phyloP scores from a whole-genome alignment of 1,140 invertebrate genomes.

The Ganaspis sp. region DNA sequence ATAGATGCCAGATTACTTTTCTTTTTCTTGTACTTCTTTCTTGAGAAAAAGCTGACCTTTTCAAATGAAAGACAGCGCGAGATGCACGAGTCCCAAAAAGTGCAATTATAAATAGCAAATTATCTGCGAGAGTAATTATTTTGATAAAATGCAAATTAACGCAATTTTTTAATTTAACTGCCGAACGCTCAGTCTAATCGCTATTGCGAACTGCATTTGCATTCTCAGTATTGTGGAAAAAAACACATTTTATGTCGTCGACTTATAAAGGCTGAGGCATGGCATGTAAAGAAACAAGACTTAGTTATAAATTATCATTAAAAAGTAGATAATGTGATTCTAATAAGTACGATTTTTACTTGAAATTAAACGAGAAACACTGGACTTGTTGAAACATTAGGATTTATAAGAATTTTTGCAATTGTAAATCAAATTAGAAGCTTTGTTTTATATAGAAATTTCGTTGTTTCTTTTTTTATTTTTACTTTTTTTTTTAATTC shows the following conservation, averaged over 20 bases:
- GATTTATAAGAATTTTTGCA: not conserved
- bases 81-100: conserved; percentile 11
- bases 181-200: conserved; percentile 1
- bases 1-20: not conserved
- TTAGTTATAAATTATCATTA: conserved; percentile 7
- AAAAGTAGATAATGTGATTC: conserved; percentile 18
- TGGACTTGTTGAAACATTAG: not conserved
- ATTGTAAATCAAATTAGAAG: not conserved
- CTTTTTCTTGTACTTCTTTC: not conserved
- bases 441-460: not conserved
- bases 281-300: not conserved
- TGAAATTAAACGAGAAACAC: not conserved
- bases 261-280: not conserved
- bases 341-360: not conserved
- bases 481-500: not conserved
- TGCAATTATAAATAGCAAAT: conserved; percentile 18
- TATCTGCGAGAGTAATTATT: conserved; percentile 11
- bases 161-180: conserved; percentile 19
- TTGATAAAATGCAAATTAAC: conserved; percentile 10
- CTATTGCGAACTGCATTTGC: conserved; percentile 6
- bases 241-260: not conserved
- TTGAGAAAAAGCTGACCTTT: not conserved
- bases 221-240: conserved; percentile 13
- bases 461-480: not conserved
- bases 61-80: not conserved